Evolutionary conservation across 2,797 vertebrate genomes (phyloP).

Genomic region (Brotula barbata): DNA sequence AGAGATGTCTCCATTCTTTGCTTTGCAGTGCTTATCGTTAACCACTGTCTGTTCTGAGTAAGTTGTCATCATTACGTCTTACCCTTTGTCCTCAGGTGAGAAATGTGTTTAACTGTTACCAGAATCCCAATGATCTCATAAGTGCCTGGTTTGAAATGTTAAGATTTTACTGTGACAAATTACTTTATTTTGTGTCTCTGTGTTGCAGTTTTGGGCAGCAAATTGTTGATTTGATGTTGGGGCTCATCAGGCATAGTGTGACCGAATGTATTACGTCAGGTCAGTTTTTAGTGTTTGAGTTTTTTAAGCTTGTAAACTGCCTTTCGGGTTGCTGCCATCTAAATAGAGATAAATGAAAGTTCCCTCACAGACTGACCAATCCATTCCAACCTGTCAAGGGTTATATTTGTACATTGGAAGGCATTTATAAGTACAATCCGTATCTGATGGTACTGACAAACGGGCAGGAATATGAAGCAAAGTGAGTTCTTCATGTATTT

Average conservation of each 20-base stretch:
- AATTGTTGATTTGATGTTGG: constrained; percentile 14
- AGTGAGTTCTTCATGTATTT: no score
- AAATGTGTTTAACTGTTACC: constrained; percentile 16
- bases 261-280: constrained; percentile 60
- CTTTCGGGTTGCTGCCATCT: constrained; percentile 40
- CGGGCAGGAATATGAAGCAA: constrained; percentile 4
- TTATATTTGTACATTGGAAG: neutral
- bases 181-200: constrained; percentile 37
- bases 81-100: constrained; percentile 9
- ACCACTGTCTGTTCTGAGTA: no score
- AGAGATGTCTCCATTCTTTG: neutral
- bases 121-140: constrained; percentile 40
- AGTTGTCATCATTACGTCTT: constrained; percentile 4
- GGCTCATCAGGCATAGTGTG: constrained; percentile 27
- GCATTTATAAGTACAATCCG: neutral
- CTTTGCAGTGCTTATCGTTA: neutral
- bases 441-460: neutral
- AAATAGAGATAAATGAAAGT: neutral
- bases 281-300: constrained; percentile 50
- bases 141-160: constrained; percentile 69
- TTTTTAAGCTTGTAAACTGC: constrained; percentile 52
- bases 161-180: constrained; percentile 41
- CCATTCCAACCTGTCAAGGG: constrained; percentile 26
- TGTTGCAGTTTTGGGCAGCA: constrained; percentile 31
- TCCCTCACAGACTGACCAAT: constrained; percentile 10